Conservation (phyloP, 2,797 vertebrate species). For the Carcharodon carcharias region DNA sequence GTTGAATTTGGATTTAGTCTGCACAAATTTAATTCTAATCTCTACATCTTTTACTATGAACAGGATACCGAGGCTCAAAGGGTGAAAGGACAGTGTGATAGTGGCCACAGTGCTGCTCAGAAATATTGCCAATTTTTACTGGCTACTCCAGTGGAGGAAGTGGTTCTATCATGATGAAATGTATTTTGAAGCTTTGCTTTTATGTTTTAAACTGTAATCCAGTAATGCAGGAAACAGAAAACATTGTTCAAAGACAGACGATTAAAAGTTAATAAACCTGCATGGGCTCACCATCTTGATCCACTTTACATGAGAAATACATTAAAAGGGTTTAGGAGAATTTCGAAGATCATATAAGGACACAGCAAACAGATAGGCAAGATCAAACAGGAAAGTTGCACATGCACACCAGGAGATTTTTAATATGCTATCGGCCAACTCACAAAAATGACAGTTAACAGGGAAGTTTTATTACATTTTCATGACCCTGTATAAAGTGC, state of each 20-base stretch:
- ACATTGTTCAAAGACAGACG: not conserved
- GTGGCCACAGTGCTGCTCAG: not conserved
- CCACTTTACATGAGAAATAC: not conserved
- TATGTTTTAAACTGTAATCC: not conserved
- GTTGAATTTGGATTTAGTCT: not conserved
- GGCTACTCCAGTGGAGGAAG: not conserved
- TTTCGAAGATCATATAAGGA: not conserved
- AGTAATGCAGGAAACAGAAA: not conserved
- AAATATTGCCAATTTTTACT: not conserved
- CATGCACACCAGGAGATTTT: not conserved
- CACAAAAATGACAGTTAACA: not conserved
- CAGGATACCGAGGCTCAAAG: not conserved
- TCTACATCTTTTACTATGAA: not conserved
- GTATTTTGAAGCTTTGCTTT: not conserved
- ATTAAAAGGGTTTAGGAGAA: not conserved
- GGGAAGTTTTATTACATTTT: not conserved
- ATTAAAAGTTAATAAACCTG: constrained; percentile 10
- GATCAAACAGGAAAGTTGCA: not conserved
- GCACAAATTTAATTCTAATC: not conserved
- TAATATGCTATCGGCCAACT: not conserved
- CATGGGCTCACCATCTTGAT: not conserved
- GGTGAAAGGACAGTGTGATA: not conserved
- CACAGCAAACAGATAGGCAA: not conserved
- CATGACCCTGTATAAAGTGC: not conserved
- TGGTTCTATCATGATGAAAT: not conserved